These are phyloP conservation scores for Polypterus bichir DNA, from an alignment of 2,113 vertebrate species.

Conservation along the genomic window DNA sequence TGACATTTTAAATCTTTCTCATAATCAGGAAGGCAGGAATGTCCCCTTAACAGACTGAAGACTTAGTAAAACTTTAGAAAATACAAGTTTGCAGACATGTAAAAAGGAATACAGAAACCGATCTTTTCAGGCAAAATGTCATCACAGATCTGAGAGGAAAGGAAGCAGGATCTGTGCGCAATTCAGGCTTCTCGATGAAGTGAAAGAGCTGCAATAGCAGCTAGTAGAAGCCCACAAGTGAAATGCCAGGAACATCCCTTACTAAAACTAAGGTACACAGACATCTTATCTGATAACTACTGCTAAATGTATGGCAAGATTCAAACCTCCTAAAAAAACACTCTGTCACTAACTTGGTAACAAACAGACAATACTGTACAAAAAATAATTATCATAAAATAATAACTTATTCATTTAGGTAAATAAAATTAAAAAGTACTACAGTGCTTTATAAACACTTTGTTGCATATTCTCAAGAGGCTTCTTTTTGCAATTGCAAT, in stretches of 20 bases:
- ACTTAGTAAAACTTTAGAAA: too few relatives aligned
- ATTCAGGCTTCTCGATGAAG: not conserved
- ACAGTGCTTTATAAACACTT: constrained; percentile 53
- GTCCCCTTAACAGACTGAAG: not conserved
- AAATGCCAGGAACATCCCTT: constrained; percentile 82
- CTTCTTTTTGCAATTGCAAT: constrained; percentile 21
- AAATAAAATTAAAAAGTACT: constrained; percentile 42
- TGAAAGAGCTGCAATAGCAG: constrained; percentile 8
- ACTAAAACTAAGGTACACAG: constrained; percentile 83
- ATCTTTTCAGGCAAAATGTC: too few relatives aligned
- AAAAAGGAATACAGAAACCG: too few relatives aligned
- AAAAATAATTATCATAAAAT: constrained; percentile 10
- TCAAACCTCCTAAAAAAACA: constrained; percentile 36
- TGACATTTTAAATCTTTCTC: too few relatives aligned
- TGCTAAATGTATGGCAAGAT: constrained; percentile 64
- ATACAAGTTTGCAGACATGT: too few relatives aligned
- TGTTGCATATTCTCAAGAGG: constrained; percentile 47
- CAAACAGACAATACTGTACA: constrained; percentile 27
- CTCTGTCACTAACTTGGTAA: constrained; percentile 35
- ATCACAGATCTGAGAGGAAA: not conserved
- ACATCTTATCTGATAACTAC: constrained; percentile 58
- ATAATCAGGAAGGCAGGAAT: not conserved
- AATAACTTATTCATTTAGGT: constrained; percentile 20
- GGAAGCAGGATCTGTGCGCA: not conserved
- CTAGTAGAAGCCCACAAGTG: constrained; percentile 46